Conservation (phyloP, 2,113 vertebrate species). For the Epinephelus lanceolatus region DNA sequence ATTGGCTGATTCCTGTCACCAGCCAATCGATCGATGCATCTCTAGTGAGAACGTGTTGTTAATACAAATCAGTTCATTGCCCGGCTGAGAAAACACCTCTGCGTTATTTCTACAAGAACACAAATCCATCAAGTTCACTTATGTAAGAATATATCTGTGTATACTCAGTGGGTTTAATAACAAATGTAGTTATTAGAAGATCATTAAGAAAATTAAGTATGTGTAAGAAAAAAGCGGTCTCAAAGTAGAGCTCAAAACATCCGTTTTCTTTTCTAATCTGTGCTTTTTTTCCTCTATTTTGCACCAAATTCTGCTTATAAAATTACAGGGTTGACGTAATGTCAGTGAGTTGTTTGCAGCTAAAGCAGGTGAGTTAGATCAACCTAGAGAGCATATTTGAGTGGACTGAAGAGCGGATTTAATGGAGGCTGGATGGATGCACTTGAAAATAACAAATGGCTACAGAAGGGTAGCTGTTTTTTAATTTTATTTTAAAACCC, state of each 20-base stretch:
- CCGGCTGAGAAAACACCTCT: not conserved
- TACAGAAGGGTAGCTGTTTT: not conserved
- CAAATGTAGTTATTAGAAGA: constrained; percentile 29
- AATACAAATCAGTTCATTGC: not conserved
- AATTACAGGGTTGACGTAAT: not conserved
- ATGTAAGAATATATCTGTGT: not conserved
- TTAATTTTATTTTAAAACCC: not conserved
- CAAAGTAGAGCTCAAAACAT: not conserved
- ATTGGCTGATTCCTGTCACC: too few species aligned
- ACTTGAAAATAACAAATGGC: constrained; percentile 30
- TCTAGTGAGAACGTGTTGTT: too few species aligned
- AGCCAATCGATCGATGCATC: too few species aligned
- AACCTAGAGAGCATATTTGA: not conserved
- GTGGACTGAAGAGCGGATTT: not conserved
- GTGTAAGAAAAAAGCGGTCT: not conserved
- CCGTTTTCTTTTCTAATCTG: constrained; percentile 5
- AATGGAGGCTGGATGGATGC: constrained; percentile 12
- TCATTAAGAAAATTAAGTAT: constrained; percentile 4
- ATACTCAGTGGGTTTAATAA: not conserved
- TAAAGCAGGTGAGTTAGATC: not conserved
- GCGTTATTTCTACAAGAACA: constrained; percentile 8
- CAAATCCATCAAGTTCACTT: not conserved
- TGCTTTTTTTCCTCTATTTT: constrained; percentile 17
- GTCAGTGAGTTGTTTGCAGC: not conserved
- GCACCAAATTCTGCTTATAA: not conserved